Percentiles rank a stretch among this genome's conserved stretches.
Evolutionary conservation across 1,140 invertebrate species (phyloP).

Genomic region (Nixonia krombeini): DNA sequence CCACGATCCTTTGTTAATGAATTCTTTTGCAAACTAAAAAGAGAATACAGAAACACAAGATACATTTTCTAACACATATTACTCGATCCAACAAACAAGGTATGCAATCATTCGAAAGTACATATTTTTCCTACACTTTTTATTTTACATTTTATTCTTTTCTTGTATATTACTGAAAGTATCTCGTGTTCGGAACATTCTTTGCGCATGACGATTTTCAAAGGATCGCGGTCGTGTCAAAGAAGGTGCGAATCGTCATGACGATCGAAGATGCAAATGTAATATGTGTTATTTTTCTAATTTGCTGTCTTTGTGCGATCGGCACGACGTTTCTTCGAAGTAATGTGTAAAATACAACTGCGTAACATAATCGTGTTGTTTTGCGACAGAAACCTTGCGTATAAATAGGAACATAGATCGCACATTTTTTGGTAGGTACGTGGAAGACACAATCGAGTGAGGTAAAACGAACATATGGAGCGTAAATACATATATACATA

Average conservation of each 20-base stretch:
- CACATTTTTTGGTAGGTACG: slow-evolving; percentile 11
- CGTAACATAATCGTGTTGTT: slow-evolving; percentile 43
- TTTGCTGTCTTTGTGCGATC: slow-evolving; percentile 54
- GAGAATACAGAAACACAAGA: too few species aligned
- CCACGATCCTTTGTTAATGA: background rate
- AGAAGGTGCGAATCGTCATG: slow-evolving; percentile 51
- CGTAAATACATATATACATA: too few species aligned
- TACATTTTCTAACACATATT: too few species aligned
- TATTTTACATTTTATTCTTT: background rate
- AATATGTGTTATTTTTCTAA: slow-evolving; percentile 69
- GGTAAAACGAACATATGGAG: too few species aligned
- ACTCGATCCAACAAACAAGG: too few species aligned
- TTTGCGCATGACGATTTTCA: background rate
- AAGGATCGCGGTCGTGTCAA: slow-evolving; percentile 18
- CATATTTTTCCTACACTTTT: too few species aligned
- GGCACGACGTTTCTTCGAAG: slow-evolving; percentile 50
- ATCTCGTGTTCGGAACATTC: too few species aligned
- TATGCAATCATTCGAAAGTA: too few species aligned
- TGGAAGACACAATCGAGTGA: slow-evolving; percentile 9
- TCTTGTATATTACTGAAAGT: background rate
- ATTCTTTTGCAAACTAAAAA: background rate
- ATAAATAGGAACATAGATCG: slow-evolving; percentile 35
- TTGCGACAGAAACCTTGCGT: slow-evolving; percentile 40
- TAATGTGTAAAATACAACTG: slow-evolving; percentile 44
- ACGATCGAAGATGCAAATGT: slow-evolving; percentile 47